Evolutionary conservation across 2,113 vertebrate genomes (phyloP), one percentile per base, ranked within the genome.

Genomic region (Passer montanus): DNA sequence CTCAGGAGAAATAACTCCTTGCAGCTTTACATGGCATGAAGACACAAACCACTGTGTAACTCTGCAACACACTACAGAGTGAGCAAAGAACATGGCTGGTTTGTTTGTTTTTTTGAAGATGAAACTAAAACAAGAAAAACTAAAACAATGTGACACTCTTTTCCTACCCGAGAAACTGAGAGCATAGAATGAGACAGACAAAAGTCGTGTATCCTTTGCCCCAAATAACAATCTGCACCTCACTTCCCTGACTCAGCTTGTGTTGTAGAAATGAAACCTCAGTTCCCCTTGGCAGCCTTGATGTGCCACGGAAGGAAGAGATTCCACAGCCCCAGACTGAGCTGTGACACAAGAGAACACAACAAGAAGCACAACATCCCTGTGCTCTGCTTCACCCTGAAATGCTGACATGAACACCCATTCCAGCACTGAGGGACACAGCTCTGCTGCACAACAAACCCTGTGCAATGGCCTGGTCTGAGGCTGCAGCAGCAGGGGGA

Each of bases 391-490:
- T 77, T 74, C 37, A 58, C 22, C 43, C 46, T 26, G 59, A 77
- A 72, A 55, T 3, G 23, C 3, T 35, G 50, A 62, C 53, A 30
- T 0, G 5, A 19, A 15, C 26, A 30, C 26, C 70, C 7, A 3
- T 4, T 31, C 46, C 33, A 64, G 70, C 70, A 35, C 18, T 1
- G 43, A 44, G 63, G 4, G 27, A 76, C 46, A 26, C 21, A 9
- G 58, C 8, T 8, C 80, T 75, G 43, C 86, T 75, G 43, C 64
- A 92, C 24, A 68, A 74, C 5, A 1, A 62, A 31, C 3, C 2
- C 2, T 7, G 27, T 5, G 15, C 21, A 10, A 0, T 2, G 19
- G 41, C 0, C 0, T 1, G 6, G 9, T 13, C 16, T 33, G 52
- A 89, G 47, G 44, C 19, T 88, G 62, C 9, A 79, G 53, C 74